Evolutionary conservation across 2,113 vertebrate genomes (phyloP).

Genomic region (Chlamydotis undulata): DNA sequence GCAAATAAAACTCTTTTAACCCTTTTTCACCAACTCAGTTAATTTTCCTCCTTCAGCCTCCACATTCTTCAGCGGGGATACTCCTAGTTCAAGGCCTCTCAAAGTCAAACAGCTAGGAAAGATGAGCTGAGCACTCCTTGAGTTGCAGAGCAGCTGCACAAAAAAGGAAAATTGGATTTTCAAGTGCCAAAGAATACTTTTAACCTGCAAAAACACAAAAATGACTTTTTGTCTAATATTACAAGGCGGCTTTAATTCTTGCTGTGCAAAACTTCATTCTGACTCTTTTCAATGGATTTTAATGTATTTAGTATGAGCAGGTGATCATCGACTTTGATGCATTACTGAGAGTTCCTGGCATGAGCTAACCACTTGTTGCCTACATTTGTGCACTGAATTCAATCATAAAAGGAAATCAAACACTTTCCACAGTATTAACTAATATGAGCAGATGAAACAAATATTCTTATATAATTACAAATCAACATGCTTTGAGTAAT

Average conservation of each 20-base stretch:
- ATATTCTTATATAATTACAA: neutral
- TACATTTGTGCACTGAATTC: neutral
- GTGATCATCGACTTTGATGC: neutral
- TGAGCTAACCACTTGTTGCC: neutral
- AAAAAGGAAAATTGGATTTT: neutral
- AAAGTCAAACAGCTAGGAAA: slow-evolving; percentile 29
- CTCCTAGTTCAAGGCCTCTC: neutral
- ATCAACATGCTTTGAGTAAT: neutral
- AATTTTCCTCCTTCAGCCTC: neutral
- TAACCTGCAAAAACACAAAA: neutral
- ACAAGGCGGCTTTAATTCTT: neutral
- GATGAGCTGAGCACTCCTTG: neutral
- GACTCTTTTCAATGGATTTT: neutral
- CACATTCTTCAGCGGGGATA: neutral
- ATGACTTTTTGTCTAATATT: neutral
- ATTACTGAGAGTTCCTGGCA: neutral
- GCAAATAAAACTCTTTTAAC: neutral
- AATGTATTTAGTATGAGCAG: neutral
- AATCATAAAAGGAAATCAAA: neutral
- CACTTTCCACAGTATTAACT: neutral
- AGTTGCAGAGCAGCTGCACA: neutral
- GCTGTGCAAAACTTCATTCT: neutral
- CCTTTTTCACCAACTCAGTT: neutral
- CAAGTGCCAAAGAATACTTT: neutral
- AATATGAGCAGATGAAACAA: neutral